Evolutionary conservation across 2,888 invertebrate species (phyloP), one percentile per base, ranked within the genome.

Genomic region (Hoplodrina ambigua): DNA sequence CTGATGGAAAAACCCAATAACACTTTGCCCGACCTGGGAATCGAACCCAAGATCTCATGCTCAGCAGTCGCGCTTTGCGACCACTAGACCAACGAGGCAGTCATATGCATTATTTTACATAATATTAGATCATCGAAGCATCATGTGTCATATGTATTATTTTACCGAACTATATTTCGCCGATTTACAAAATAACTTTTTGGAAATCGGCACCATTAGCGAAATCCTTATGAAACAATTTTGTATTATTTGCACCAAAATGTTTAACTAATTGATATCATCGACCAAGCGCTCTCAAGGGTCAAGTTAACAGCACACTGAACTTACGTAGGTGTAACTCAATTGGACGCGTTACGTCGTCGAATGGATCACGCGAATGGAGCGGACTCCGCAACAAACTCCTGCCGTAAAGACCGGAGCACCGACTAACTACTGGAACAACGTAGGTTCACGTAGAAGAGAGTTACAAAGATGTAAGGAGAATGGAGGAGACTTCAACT

Each of bases 341-440:
- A 65, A 78, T 78, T 67, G 76, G 37, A 54, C 50, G 57, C 62
- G 59, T 69, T 75, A 79, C 62, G 65, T 78, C 54, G 60, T 46
- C 17, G 58, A 33, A 30, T 30, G 71, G 68, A 78, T 83, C 75
- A 72, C 71, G n/a, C 63, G 64, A 71, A 61, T 67, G 61, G 65
- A 78, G n/a, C 19, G 50, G 66, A 77, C 69, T 78, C 55, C 50
- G 61, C 54, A 82, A 80, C 78, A 83, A 82, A 83, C 81, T 82
- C 72, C 54, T 50, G 59, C 69, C 57, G 84, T 81, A 83, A 78
- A 78, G 81, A 78, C 72, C 52, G 57, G 56, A 78, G 75, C 37
- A 69, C 61, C 67, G 57, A 74, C 73, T 82, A 82, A 82, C 84
- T 78, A 83, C 76, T 78, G 64, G 72, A 81, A 83, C 82, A 81